Percentiles rank a stretch among this genome's conserved stretches.
phyloP scores from a whole-genome alignment of 1,140 invertebrate species.

The Papilio polyxenes region DNA sequence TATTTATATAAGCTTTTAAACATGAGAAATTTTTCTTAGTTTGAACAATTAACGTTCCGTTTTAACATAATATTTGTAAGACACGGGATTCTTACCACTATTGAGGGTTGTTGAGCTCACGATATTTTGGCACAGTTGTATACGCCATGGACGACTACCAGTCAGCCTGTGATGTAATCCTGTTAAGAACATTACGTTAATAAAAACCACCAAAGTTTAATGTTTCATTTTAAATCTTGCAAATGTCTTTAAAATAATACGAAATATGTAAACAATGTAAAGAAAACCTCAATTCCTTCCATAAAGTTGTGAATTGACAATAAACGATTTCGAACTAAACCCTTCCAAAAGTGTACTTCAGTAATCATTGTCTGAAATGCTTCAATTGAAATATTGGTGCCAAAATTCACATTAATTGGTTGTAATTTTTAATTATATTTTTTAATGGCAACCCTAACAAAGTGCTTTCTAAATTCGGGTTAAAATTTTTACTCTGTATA shows the following conservation, averaged over 20 bases:
- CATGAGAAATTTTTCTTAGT: too few relatives aligned
- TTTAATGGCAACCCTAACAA: neutral
- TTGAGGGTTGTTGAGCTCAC: too few relatives aligned
- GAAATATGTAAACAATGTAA: neutral
- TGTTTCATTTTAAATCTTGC: neutral
- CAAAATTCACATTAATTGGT: slow-evolving; percentile 24
- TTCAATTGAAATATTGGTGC: slow-evolving; percentile 28
- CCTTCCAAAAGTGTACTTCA: neutral
- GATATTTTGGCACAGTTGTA: too few relatives aligned
- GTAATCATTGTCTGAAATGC: neutral
- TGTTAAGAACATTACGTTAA: too few relatives aligned
- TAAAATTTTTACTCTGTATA: too few relatives aligned
- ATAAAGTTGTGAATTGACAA: slow-evolving; percentile 74
- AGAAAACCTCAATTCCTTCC: neutral
- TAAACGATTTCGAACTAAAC: slow-evolving; percentile 50
- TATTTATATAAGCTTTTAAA: neutral
- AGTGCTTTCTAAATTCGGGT: neutral
- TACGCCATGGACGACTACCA: too few relatives aligned
- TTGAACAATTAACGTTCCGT: too few relatives aligned
- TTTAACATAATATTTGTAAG: too few relatives aligned
- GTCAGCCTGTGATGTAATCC: too few relatives aligned
- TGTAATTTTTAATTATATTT: neutral
- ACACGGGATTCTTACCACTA: too few relatives aligned
- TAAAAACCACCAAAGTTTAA: neutral
- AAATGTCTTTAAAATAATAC: neutral